Conservation (phyloP, 2,888 invertebrate genomes). For the Anticlea derivata region DNA sequence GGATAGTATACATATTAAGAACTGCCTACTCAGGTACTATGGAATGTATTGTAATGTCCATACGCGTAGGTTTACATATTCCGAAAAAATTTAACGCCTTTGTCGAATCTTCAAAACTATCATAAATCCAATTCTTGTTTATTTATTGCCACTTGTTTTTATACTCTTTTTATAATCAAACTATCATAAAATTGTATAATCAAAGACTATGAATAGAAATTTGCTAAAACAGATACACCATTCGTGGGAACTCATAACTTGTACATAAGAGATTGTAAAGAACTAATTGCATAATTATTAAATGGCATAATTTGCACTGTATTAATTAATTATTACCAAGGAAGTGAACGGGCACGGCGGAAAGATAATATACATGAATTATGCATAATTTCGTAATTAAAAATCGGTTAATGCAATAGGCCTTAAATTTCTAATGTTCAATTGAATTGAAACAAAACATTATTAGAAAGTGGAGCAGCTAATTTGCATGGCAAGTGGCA, state of each 20-base stretch:
- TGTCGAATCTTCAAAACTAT: too few species aligned
- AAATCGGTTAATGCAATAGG: slow-evolving; percentile 26
- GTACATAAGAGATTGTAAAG: neutral
- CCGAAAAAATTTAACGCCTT: too few species aligned
- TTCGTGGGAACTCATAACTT: slow-evolving; percentile 2
- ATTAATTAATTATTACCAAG: slow-evolving; percentile 7
- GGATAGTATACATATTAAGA: too few species aligned
- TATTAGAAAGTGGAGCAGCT: slow-evolving; percentile 58
- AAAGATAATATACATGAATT: slow-evolving; percentile 14
- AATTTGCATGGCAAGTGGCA: slow-evolving; percentile 58
- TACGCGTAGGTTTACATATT: too few species aligned
- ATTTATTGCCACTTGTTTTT: neutral
- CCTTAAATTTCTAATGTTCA: slow-evolving; percentile 40
- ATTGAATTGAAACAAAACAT: slow-evolving; percentile 38
- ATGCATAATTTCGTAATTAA: slow-evolving; percentile 32
- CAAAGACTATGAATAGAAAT: slow-evolving; percentile 3
- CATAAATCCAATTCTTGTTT: neutral
- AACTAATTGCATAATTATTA: neutral
- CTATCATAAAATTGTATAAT: slow-evolving; percentile 1
- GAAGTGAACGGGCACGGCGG: slow-evolving; percentile 9
- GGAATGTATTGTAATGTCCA: too few species aligned
- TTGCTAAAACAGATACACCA: neutral
- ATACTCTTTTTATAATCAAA: neutral
- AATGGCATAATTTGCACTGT: slow-evolving; percentile 1
- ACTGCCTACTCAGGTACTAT: too few species aligned